Conservation (phyloP, 2,797 vertebrate genomes). For the Salarias fasciatus region DNA sequence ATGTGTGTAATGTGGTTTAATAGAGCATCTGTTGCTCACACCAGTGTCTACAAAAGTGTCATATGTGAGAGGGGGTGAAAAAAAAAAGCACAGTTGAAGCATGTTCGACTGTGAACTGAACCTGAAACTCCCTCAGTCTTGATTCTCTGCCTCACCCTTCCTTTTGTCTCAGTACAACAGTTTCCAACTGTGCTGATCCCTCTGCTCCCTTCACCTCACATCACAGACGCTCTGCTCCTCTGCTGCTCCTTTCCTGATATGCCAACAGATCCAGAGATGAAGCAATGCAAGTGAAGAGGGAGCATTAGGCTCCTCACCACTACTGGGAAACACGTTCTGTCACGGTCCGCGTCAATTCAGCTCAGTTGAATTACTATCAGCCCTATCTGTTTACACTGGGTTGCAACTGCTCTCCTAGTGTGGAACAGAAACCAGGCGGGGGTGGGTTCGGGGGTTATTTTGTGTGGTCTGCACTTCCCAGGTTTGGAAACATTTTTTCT, state of each 20-base stretch:
- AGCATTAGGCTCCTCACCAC: slow-evolving; percentile 39
- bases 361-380: slow-evolving; percentile 69
- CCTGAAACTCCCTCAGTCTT: background rate
- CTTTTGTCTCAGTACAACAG: slow-evolving; percentile 10
- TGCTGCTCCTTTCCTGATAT: slow-evolving; percentile 13
- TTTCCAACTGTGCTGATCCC: slow-evolving; percentile 8
- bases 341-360: slow-evolving; percentile 61
- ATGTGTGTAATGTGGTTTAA: slow-evolving; percentile 5
- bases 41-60: background rate
- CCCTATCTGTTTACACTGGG: slow-evolving; percentile 71
- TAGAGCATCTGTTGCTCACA: background rate
- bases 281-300: slow-evolving; percentile 27
- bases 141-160: background rate
- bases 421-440: slow-evolving; percentile 40
- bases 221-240: slow-evolving; percentile 14
- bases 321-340: slow-evolving; percentile 41
- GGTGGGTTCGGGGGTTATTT: slow-evolving; percentile 23
- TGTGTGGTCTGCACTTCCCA: slow-evolving; percentile 50
- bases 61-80: background rate
- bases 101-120: slow-evolving; percentile 7
- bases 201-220: slow-evolving; percentile 29
- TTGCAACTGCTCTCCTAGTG: slow-evolving; percentile 54
- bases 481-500: slow-evolving; percentile 23
- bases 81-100: background rate
- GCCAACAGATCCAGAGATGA: slow-evolving; percentile 39